Evolutionary conservation across 2,113 vertebrate species (phyloP), one percentile per base, ranked within the genome.

Genomic region (Fregata magnificens): DNA sequence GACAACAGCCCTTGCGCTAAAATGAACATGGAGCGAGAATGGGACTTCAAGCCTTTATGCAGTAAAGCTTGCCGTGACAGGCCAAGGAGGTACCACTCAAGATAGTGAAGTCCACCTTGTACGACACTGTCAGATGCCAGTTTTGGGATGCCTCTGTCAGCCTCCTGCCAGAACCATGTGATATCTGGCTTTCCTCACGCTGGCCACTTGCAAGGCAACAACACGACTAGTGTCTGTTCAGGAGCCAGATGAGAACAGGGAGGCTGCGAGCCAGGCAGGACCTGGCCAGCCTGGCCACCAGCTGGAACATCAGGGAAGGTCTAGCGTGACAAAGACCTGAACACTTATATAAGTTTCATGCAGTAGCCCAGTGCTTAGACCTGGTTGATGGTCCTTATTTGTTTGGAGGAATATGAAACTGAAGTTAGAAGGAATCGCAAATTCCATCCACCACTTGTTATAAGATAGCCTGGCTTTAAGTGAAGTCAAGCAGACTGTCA

Each of bases 191-290:
- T 36, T 86, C 44, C 53, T 47, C 22, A n/a, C 10, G 4, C 13
- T 20, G 22, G 25, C 25, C 17, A 1, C 50, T 32, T 21, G 28
- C 55, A n/a, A 22, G 26, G 66, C 31, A 53, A 10, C 25, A 32
- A 6, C 8, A 16, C 5, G 7, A 11, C 10, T 3, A 9, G 2
- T 0, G 5, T 21, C 59, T n/a, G 32, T 13, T 55, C 13, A 66
- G 55, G 12, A 76, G 29, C 4, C 15, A 58, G n/a, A 5, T 2
- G 36, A 80, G 38, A 84, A 45, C 2, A 19, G 13, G 15, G 26
- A 18, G 10, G 42, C 40, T 18, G 34, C 1, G 3, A 49, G 31
- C 17, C 13, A 40, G 38, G 21, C 61, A 42, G 26, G 47, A 26
- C 42, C 5, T 11, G n/a, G 11, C 25, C 29, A 59, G 50, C 16